phyloP scores from a whole-genome alignment of 2,888 invertebrate species.

The Cataglyphis albicans region DNA sequence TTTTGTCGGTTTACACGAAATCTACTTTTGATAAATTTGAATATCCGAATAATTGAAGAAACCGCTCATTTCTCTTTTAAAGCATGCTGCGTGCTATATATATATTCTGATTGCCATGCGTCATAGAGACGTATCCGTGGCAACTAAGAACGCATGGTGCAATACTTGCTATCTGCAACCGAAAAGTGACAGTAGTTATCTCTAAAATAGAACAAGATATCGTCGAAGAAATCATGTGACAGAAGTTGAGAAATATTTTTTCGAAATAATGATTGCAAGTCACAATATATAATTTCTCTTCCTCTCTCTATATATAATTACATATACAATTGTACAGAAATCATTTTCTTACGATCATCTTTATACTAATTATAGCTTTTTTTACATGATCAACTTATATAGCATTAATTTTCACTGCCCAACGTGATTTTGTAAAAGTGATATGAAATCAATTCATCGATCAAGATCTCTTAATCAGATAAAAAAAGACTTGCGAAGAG shows the following conservation, averaged over 20 bases:
- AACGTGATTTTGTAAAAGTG: not conserved
- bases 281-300: not conserved
- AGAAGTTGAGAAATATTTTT: not conserved
- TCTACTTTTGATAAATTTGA: not conserved
- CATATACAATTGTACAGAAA: not conserved
- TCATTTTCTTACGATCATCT: constrained; percentile 14
- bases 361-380: not conserved
- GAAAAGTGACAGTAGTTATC: constrained; percentile 6
- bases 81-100: not conserved
- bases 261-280: not conserved
- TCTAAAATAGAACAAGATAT: constrained; percentile 30
- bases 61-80: not conserved
- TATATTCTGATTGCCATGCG: constrained; percentile 44
- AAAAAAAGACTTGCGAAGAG: not conserved
- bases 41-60: not conserved
- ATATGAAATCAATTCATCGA: not conserved
- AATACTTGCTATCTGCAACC: not conserved
- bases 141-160: constrained; percentile 49
- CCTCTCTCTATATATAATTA: not conserved
- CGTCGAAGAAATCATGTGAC: not conserved
- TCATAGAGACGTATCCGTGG: constrained; percentile 61
- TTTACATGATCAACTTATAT: constrained; percentile 14
- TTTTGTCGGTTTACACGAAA: not conserved
- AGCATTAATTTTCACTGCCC: constrained; percentile 36
- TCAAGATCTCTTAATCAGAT: not conserved